Evolutionary conservation across 2,888 invertebrate species (phyloP).

Genomic region (Brenthis daphne): DNA sequence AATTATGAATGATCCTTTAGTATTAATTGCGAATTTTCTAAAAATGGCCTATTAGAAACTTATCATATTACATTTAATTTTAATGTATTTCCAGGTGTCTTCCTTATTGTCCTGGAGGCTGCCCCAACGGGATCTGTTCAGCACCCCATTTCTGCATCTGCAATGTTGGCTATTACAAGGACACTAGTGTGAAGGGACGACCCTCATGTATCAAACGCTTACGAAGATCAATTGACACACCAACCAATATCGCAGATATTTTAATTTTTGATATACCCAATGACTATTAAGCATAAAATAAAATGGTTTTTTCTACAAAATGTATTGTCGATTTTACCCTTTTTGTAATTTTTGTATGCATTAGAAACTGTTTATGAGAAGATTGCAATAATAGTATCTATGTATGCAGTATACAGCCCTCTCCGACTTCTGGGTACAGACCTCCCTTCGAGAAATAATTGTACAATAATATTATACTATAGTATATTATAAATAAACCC

Average conservation of each 20-base stretch:
- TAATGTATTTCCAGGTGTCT: conserved; percentile 67
- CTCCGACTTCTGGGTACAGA: no score
- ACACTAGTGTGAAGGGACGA: conserved; percentile 83
- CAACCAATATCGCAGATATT: conserved; percentile 44
- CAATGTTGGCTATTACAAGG: conserved; percentile 85
- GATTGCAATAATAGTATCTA: no score
- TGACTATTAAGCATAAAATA: conserved; percentile 16
- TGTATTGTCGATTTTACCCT: neutral
- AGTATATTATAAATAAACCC: no score
- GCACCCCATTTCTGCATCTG: conserved; percentile 89
- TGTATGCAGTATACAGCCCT: no score
- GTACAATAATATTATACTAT: no score
- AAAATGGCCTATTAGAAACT: neutral
- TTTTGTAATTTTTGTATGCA: no score
- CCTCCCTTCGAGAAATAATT: no score
- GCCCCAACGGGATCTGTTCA: conserved; percentile 87
- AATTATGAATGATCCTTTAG: no score
- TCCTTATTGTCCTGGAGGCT: conserved; percentile 86
- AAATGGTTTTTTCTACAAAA: neutral
- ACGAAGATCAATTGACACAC: conserved; percentile 52
- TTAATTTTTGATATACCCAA: conserved; percentile 52
- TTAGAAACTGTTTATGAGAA: no score
- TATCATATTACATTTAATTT: neutral
- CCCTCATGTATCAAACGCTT: conserved; percentile 82
- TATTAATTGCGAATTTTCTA: no score